Base-by-base conservation (phyloP, 2,888 invertebrate species). In the Habroteleia sp. region DNA sequence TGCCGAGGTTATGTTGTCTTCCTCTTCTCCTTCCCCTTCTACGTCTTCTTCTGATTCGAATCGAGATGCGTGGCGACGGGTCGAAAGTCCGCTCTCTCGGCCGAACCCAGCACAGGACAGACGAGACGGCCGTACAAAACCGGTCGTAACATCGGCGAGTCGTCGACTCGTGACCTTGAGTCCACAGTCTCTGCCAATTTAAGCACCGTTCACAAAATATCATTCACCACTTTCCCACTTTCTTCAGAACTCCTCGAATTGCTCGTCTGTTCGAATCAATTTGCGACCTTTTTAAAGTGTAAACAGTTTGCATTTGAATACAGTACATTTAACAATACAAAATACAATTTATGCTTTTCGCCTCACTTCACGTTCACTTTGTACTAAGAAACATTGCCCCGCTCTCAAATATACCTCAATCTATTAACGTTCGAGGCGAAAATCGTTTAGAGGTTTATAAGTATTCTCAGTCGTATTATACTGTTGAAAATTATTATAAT, bases 151-250 rank as follows among this genome's bases (percentile, higher is more conserved):
- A 52, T 66, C 71, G 75, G 44, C 82, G 81, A 85, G 84, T 85
- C 85, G 85, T 81, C 86, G 84, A 87, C 85, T 86, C 85, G 84
- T 87, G 86, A 87, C 87, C 87, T 87, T 87, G 87, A 84, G 83
- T 81, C 82, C 78, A 79, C 81, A 78, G 80, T 80, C 80, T 80
- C 81, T 77, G 63, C 54, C 66, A 74, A 76, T 80, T 80, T 77
- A 80, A 74, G 68, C 74, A 56, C 56, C 63, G 63, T 52, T 74
- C 63, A 63, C 74, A 69, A 69, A 74, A 74, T 74, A 68, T 68
- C 62, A 62, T 68, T 66, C 56, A 44, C 37, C 46, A 6, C n/a
- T 20, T 42, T 62, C 56, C 46, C 31, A 17, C 54, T 44, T 42
- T 35, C 17, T 42, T 31, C 0, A 44, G 16, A 44, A 16, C 8